Conservation (phyloP, 2,797 vertebrate genomes). For the Kryptolebias ocellatus region DNA sequence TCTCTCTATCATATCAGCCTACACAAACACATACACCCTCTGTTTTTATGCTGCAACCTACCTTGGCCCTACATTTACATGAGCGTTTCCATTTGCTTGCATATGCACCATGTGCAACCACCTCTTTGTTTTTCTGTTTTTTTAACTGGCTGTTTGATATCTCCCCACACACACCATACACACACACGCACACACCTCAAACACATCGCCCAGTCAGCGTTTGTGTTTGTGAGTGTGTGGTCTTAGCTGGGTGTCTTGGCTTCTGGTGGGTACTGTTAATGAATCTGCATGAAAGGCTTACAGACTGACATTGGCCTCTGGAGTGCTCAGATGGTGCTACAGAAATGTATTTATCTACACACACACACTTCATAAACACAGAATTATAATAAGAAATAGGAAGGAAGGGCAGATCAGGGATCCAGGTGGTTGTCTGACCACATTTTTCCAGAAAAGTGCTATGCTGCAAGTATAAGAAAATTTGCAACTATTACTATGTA, state of each 20-base stretch:
- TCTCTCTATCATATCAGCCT: conserved; percentile 13
- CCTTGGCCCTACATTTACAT: conserved; percentile 53
- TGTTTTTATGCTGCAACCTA: conserved; percentile 47
- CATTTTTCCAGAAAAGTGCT: conserved; percentile 52
- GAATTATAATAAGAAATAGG: conserved; percentile 1
- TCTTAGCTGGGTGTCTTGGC: conserved; percentile 31
- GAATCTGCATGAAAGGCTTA: conserved; percentile 52
- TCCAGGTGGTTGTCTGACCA: conserved; percentile 61
- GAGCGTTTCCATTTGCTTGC: conserved; percentile 40
- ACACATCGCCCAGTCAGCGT: conserved; percentile 63
- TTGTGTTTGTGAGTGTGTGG: conserved; percentile 21
- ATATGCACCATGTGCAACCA: conserved; percentile 47
- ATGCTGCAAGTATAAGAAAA: conserved; percentile 46
- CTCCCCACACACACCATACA: background rate
- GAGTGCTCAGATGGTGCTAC: conserved; percentile 33
- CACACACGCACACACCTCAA: background rate
- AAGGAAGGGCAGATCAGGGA: conserved; percentile 27
- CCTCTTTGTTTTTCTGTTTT: conserved; percentile 39
- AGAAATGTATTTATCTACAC: conserved; percentile 44
- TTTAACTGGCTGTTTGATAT: conserved; percentile 61
- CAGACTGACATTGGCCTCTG: conserved; percentile 43
- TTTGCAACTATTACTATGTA: conserved; percentile 25
- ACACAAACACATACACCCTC: conserved; percentile 12
- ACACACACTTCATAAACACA: conserved; percentile 28
- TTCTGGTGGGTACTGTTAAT: conserved; percentile 57